phyloP scores from a whole-genome alignment of 2,113 vertebrate genomes.

The Oreochromis niloticus region DNA sequence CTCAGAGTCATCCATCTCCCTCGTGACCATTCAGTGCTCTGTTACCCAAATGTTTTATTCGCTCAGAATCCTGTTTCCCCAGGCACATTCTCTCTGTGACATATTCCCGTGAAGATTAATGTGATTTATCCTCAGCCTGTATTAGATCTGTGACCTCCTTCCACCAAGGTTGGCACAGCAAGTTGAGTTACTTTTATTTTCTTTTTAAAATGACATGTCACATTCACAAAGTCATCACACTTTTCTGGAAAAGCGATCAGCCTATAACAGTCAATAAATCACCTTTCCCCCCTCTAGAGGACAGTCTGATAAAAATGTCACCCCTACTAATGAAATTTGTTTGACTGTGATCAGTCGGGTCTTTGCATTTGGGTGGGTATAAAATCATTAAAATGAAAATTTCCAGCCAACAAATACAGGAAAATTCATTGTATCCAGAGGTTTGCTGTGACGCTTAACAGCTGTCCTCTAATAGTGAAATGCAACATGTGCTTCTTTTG shows the following conservation, averaged over 20 bases:
- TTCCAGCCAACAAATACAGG: neutral
- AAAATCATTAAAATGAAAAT: neutral
- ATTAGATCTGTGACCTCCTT: constrained; percentile 38
- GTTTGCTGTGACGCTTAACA: neutral
- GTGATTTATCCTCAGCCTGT: constrained; percentile 52
- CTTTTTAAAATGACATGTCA: constrained; percentile 1
- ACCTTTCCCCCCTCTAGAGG: neutral
- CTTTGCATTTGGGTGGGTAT: neutral
- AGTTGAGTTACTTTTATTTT: constrained; percentile 19
- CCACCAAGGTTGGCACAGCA: constrained; percentile 16
- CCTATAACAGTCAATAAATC: constrained; percentile 15
- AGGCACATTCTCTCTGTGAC: constrained; percentile 55
- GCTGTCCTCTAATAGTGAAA: neutral
- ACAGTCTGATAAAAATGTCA: neutral
- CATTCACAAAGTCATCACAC: constrained; percentile 16
- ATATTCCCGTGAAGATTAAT: constrained; percentile 48
- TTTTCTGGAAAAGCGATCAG: neutral
- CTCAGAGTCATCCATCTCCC: constrained; percentile 46
- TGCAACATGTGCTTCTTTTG: neutral
- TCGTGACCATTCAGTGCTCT: constrained; percentile 19
- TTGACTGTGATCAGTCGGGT: neutral
- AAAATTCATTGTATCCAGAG: neutral
- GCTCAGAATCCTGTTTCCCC: constrained; percentile 33
- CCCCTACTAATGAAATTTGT: neutral
- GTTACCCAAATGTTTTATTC: constrained; percentile 57